Evolutionary conservation across 2,888 invertebrate species (phyloP), one percentile per base, ranked within the genome.

Genomic region (Tetrapedia diversipes): DNA sequence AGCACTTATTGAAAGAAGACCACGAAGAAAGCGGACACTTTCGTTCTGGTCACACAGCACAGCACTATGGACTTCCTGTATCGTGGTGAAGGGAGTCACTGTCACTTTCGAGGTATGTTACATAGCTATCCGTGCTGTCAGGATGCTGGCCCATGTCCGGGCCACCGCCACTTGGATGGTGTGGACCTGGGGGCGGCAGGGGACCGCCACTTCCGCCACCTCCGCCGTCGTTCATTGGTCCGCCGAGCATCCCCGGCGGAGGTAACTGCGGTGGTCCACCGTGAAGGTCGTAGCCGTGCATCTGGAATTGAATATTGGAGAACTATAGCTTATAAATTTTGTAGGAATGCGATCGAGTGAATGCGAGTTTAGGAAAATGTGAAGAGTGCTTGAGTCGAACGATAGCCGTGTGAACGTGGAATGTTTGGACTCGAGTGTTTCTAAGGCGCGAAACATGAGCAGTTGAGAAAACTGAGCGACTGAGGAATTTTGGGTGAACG

Each of bases 91-190:
- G 90, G 83, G 93, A 93, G 90, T 94, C 94, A 83, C 91, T 92
- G 93, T 98, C 98, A 92, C 97, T 97, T 92, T 97, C 97, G 87
- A 97, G 95, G 93, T 97, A 97, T 76, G 97, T 97, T 82, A 98
- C 97, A 93, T 97, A 97, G 92, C 97, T 97, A 93, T 97, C 96
- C 67, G 96, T 95, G 88, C 95, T 96, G 92, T 96, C 96, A 24
- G 96, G 96, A 92, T 96, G 96, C 84, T 95, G 94, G 88, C 94
- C 94, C 86, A 94, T 94, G 89, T 95, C 95, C 73, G 93, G 91
- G 24, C 86, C 87, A 32, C 90, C 89, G 43, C 86, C 78, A 19
- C 85, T 87, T 8, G 87, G 88, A 63, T 90, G 90, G 74, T 89
- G 89, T 27, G 89, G 88, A 1, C 89, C 90, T 0, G 88, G 86